A percentile compares a stretch with the other conserved stretches of the same genome.
phyloP scores from a whole-genome alignment of 2,797 vertebrate species.

The Tokudaia tokunoshimensis region DNA sequence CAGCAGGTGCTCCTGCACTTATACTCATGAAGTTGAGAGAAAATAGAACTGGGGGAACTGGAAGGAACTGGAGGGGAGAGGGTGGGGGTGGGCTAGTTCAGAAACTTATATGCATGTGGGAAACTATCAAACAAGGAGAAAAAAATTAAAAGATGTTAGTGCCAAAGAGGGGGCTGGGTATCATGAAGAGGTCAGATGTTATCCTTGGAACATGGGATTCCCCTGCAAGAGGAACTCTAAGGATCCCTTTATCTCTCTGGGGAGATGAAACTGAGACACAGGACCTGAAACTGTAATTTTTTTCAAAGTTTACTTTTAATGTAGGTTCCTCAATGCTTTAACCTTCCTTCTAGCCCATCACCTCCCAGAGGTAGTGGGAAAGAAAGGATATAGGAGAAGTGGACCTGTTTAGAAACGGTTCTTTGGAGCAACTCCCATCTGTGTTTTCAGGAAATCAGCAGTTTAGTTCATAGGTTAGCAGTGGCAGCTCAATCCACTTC shows the following conservation, averaged over 20 bases:
- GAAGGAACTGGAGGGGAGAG: not conserved
- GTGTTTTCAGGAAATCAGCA: not conserved
- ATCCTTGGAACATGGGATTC: not conserved
- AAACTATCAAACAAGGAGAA: not conserved
- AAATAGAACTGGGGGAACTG: not conserved
- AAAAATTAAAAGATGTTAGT: not conserved
- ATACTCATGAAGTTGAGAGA: not conserved
- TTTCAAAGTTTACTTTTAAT: not conserved
- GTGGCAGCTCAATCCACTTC: not conserved
- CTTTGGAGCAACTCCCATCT: not conserved
- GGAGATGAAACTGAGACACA: not conserved
- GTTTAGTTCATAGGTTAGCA: not conserved
- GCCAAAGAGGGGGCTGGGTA: not conserved
- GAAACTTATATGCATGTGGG: not conserved
- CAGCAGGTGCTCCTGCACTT: not conserved
- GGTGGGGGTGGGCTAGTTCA: too few relatives aligned
- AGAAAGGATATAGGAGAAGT: not conserved
- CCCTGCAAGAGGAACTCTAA: not conserved
- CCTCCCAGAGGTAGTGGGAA: not conserved
- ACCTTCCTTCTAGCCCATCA: not conserved
- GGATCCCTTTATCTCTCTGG: not conserved
- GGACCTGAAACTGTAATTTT: not conserved
- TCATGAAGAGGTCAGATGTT: not conserved
- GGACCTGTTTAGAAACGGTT: not conserved
- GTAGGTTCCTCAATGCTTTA: not conserved